Percentiles rank a stretch among this genome's conserved stretches.
Evolutionary conservation across 2,113 vertebrate genomes (phyloP).

Genomic region (Tor tambroides): DNA sequence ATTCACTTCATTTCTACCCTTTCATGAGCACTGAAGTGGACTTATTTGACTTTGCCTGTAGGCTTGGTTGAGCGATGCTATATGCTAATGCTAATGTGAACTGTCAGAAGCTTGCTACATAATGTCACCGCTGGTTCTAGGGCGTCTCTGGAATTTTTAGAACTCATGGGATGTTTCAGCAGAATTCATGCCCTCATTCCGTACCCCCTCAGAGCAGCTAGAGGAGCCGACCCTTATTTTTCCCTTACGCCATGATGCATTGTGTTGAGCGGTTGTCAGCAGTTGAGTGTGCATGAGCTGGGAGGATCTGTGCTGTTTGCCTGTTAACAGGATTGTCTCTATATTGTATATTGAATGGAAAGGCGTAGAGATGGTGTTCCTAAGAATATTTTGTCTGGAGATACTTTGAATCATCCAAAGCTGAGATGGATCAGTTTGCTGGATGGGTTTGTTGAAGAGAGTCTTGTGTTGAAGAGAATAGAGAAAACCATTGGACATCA

Average conservation of each 20-base stretch:
- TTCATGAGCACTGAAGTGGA: not conserved
- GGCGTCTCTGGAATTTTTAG: not conserved
- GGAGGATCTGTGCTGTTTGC: not conserved
- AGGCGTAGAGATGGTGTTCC: not conserved
- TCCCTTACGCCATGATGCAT: not conserved
- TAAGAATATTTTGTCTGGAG: not conserved
- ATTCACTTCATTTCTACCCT: not conserved
- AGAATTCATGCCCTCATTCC: constrained; percentile 16
- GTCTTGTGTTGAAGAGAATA: not conserved
- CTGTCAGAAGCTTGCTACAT: constrained; percentile 37
- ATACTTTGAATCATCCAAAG: not conserved
- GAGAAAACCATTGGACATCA: not conserved
- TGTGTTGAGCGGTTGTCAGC: constrained; percentile 3
- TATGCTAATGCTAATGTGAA: constrained; percentile 12
- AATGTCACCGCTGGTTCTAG: constrained; percentile 56
- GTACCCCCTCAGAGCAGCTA: constrained; percentile 17
- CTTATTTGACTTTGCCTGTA: constrained; percentile 34
- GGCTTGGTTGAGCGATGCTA: not conserved
- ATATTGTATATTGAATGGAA: not conserved
- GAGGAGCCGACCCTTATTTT: constrained; percentile 42
- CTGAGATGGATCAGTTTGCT: not conserved
- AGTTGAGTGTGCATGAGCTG: not conserved
- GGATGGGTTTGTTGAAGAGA: not conserved
- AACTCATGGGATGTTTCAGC: constrained; percentile 20
- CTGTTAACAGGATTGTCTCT: not conserved